Evolutionary conservation across 2,797 vertebrate genomes (phyloP).

Genomic region (Acestrorhynchus altus): DNA sequence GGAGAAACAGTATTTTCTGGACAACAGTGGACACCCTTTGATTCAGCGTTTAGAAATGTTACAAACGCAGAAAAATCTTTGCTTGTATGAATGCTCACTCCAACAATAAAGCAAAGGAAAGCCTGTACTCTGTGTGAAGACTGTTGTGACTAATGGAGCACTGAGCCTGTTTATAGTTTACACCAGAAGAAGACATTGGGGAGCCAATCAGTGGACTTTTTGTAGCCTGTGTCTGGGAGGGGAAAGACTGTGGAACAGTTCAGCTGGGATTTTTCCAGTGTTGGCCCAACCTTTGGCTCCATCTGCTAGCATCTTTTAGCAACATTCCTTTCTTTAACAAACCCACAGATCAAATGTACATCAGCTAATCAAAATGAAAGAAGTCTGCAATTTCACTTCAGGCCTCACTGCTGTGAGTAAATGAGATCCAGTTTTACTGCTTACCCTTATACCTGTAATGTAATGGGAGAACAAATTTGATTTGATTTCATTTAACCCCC

Average conservation of each 20-base stretch:
- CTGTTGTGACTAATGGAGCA: not conserved
- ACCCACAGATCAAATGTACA: conserved; percentile 71
- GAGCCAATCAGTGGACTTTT: conserved; percentile 38
- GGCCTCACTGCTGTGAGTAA: conserved; percentile 55
- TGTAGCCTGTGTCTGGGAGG: conserved; percentile 15
- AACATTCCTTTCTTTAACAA: conserved; percentile 64
- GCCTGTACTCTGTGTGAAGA: not conserved
- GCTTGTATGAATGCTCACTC: not conserved
- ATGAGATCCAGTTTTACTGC: too few species aligned
- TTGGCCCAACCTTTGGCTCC: not conserved
- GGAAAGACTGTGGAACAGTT: conserved; percentile 63
- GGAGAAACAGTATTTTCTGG: too few species aligned
- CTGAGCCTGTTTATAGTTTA: conserved; percentile 27
- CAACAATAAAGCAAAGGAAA: not conserved
- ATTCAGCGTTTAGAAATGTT: too few species aligned
- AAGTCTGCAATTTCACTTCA: conserved; percentile 65
- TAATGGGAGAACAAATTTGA: too few species aligned
- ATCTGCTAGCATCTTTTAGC: conserved; percentile 61
- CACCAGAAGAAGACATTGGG: conserved; percentile 62
- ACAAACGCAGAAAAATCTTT: too few species aligned
- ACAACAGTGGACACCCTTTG: too few species aligned
- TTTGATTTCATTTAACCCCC: too few species aligned
- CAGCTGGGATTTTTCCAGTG: conserved; percentile 60
- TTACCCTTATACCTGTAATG: too few species aligned
- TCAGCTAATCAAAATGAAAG: conserved; percentile 71